Evolutionary conservation across 2,888 invertebrate species (phyloP).

Genomic region (Oscheius sp.): DNA sequence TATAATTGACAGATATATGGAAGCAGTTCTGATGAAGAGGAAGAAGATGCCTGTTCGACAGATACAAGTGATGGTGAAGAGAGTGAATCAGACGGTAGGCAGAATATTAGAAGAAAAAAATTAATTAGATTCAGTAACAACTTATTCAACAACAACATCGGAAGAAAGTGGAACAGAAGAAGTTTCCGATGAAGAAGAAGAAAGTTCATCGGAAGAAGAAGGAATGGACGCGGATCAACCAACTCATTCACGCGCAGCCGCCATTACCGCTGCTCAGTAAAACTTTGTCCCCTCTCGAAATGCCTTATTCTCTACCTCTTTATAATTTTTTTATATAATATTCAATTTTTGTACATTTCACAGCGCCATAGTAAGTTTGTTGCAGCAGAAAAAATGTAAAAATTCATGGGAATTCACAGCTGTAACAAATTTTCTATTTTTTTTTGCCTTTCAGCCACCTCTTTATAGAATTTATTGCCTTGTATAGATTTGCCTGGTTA

Average conservation of each 20-base stretch:
- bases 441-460: too few relatives aligned
- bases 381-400: too few relatives aligned
- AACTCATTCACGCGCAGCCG: slow-evolving; percentile 20
- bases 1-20: slow-evolving; percentile 14
- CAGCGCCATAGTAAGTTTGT: too few relatives aligned
- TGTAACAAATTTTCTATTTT: too few relatives aligned
- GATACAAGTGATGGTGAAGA: background rate
- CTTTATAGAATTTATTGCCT: background rate
- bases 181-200: background rate
- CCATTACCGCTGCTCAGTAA: background rate
- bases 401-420: too few relatives aligned
- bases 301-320: too few relatives aligned
- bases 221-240: slow-evolving; percentile 18
- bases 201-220: background rate
- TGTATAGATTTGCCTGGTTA: background rate
- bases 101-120: background rate
- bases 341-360: too few relatives aligned
- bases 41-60: slow-evolving; percentile 2
- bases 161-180: background rate
- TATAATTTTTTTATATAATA: too few relatives aligned
- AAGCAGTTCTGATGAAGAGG: slow-evolving; percentile 2
- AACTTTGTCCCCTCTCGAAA: too few relatives aligned
- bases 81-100: background rate
- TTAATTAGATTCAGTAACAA: background rate
- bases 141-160: background rate